Base-by-base conservation (phyloP, 2,113 vertebrate genomes). In the Turdus rufiventris region DNA sequence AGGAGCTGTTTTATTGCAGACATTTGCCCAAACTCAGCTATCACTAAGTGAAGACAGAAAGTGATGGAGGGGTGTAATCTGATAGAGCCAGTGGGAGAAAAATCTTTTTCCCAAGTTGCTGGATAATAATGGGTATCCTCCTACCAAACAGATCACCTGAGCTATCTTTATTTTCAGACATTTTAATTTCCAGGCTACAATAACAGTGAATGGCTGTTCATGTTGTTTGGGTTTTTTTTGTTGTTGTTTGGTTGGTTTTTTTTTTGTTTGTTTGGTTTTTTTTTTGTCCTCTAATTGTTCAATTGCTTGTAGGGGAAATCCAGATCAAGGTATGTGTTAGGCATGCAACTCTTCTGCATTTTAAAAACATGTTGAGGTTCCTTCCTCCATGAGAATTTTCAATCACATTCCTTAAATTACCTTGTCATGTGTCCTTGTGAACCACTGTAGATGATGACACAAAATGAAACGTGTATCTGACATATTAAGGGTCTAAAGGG, bases 1-100 rank as follows among this genome's bases (percentile, higher is more conserved):
- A 91, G 82, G 86, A 92, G 38, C 62, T 6, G 4, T 68, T 95
- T 88, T 82, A 79, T 79, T 91, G 90, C 85, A 94, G 82, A 61
- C 18, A 8, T 79, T 93, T 93, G 60, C 90, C 85, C 96, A 85
- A 79, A 91, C 31, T 0, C 54, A 88, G 71, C 51, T 50, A 91
- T 56, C 50, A 8, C 58, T 85, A 47, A 42, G 23, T 28, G 42
- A 75, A 60, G 74, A 54, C 50, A 65, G 29, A 75, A 88, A 83
- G 42, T 34, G 74, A 57, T n/a, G 43, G 47, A 82, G 26, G 58
- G 54, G 19, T 47, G n/a, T 58, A 45, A 62, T 54, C 21, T 65
- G 58, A 85, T 62, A 45, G 11, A 86, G 50, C 12, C 62, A 56
- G 18, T 29, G 28, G 57, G 13, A 63, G 42, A 50, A 79, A 89